These are phyloP conservation scores for Mactra quadrangularis DNA, from an alignment of 1,140 invertebrate species.

Conservation along the genomic window DNA sequence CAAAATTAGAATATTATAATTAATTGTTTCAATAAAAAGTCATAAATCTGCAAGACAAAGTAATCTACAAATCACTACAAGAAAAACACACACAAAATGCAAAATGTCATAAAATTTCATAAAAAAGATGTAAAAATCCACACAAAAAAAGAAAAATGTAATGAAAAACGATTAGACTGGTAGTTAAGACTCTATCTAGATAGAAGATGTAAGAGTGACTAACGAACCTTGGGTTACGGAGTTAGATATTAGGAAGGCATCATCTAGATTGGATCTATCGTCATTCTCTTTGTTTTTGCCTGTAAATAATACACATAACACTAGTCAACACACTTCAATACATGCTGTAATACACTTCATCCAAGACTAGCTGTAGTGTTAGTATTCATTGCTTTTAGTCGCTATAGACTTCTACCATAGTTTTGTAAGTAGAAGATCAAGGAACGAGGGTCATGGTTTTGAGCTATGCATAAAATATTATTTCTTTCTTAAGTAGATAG, in stretches of 20 bases:
- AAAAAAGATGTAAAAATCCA: too few relatives aligned
- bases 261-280: conserved; percentile 74
- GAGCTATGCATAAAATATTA: too few relatives aligned
- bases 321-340: neutral
- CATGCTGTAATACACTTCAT: neutral
- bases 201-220: conserved; percentile 5
- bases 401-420: neutral
- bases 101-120: too few relatives aligned
- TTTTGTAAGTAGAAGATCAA: too few relatives aligned
- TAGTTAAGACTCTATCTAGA: conserved; percentile 14
- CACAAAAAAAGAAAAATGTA: neutral
- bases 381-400: neutral
- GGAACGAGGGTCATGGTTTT: too few relatives aligned
- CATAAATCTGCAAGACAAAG: too few relatives aligned
- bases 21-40: too few relatives aligned
- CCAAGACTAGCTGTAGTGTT: neutral
- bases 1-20: too few relatives aligned
- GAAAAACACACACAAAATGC: too few relatives aligned
- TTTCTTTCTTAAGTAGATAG: too few relatives aligned
- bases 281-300: conserved; percentile 52
- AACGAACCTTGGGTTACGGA: conserved; percentile 68
- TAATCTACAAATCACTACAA: too few relatives aligned
- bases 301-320: conserved; percentile 40
- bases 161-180: neutral
- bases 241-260: conserved; percentile 81